These are phyloP conservation scores for Recurvirostra avosetta DNA, from an alignment of 2,113 vertebrate species.

Conservation along the genomic window DNA sequence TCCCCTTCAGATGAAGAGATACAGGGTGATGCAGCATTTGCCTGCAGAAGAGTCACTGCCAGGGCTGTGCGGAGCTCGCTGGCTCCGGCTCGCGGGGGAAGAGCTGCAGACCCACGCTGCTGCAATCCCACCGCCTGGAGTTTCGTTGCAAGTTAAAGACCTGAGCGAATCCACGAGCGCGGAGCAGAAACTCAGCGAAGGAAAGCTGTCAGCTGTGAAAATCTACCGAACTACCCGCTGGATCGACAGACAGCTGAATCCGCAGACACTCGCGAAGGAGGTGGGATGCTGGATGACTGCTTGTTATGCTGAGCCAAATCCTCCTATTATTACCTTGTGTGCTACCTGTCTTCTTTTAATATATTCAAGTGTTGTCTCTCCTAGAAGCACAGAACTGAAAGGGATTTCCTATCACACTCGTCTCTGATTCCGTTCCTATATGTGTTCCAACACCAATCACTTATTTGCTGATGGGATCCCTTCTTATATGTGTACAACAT, in stretches of 20 bases:
- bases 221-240: neutral
- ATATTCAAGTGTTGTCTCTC: neutral
- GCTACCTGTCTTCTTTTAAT: conserved; percentile 40
- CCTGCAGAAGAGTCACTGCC: conserved; percentile 59
- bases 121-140: conserved; percentile 14
- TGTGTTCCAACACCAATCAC: neutral
- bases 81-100: neutral
- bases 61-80: conserved; percentile 34
- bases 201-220: conserved; percentile 11
- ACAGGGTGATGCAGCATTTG: conserved; percentile 55
- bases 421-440: neutral
- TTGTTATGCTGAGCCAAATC: conserved; percentile 57
- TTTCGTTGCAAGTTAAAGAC: neutral
- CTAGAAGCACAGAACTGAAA: neutral
- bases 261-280: neutral
- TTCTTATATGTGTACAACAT: neutral
- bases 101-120: conserved; percentile 28
- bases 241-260: conserved; percentile 33
- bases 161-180: neutral
- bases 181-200: neutral
- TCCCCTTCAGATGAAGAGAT: conserved; percentile 51
- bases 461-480: neutral
- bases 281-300: conserved; percentile 29
- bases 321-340: conserved; percentile 30
- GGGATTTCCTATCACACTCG: neutral